Base-by-base conservation (phyloP, 2,797 vertebrate species). In the Rhinella marina region DNA sequence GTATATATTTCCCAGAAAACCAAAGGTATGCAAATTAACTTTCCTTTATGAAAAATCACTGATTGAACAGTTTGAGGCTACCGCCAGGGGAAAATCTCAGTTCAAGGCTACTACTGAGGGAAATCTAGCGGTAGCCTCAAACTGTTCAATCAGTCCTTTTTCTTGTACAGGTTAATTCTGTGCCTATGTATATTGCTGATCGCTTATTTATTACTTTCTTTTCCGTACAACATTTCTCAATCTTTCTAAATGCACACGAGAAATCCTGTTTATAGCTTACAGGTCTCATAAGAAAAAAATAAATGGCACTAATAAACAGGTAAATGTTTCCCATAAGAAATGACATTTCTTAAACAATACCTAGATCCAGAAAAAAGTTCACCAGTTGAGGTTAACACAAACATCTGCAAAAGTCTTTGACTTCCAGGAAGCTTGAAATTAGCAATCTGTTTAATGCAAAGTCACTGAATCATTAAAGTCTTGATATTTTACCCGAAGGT, bases 401-500 rank as follows among this genome's bases (percentile, higher is more conserved):
- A 70, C 81, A 70, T 82, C 81, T 82, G 81, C 81, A 82, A 52
- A 82, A 54, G 62, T 66, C 81, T 82, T 54, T 54, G 81, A 68
- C 81, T 68, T 82, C 62, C 81, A 82, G 81, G 64, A 82, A 82
- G 62, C n/a, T 48, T 19, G 48, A 82, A 64, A 82, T 82, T 70
- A 70, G 81, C 27, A 59, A 80, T 64, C 41, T 70, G 81, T 68
- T 82, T 70, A 82, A 70, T 82, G 41, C 64, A 64, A 79, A 64
- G 73, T 79, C 68, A 54, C 59, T 27, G 75, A 66, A 56, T 79
- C 76, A 80, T 80, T 80, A 86, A 79, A 79, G 19, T 29, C 85
- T 25, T 80, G 48, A 81, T 75, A 84, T 81, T 61, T 61, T 72
- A 72, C 56, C 64, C 52, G 50, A 50, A 81, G 52, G 85, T 61